Evolutionary conservation across 2,113 vertebrate genomes (phyloP), one percentile per base, ranked within the genome.

Genomic region (Lethenteron reissneri): DNA sequence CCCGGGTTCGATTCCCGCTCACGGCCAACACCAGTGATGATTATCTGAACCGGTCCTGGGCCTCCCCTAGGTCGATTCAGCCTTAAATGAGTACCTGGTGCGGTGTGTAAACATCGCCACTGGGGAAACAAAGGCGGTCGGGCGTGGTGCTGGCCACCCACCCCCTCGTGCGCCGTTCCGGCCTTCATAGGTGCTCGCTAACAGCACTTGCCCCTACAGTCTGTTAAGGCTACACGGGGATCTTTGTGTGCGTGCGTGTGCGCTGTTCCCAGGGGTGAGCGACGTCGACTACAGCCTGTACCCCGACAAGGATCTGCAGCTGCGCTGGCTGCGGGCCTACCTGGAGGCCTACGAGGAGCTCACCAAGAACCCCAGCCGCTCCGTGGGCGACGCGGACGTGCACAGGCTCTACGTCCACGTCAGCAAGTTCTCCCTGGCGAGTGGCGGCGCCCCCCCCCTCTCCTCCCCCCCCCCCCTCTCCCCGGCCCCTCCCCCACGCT

Each of bases 341-440:
- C 83, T 97, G 75, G 84, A 85, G 78, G 86, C 88, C 2, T 94
- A 86, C 77, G 90, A 89, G 71, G 79, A 77, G 68, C 82, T 86
- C 74, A 81, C 76, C 70, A 79, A 77, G 75, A 87, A 85, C 7
- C 41, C 41, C 41, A 83, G 71, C 0, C 80, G 72, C 1, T 80
- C 82, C 1, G 84, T 88, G 76, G 83, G 83, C 10, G 71, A 79
- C 70, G 76, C 76, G 56, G 92, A 96, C 79, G 85, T 97, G 75
- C 85, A 96, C 75, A 79, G 80, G 0, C 90, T 97, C 73, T 95
- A 89, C 0, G 84, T 90, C 21, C 92, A 97, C 80, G 90, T 95
- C 82, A 96, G 95, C 85, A 91, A 96, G 78, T 97, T 97, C 73
- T 84, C 89, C 72, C 79, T 97, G 86, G 92, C 95, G 78, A 91